A percentile compares a stretch with the other conserved stretches of the same genome.
These are phyloP conservation scores for Idaea aversata DNA, from an alignment of 2,888 invertebrate species.

Conservation along the genomic window DNA sequence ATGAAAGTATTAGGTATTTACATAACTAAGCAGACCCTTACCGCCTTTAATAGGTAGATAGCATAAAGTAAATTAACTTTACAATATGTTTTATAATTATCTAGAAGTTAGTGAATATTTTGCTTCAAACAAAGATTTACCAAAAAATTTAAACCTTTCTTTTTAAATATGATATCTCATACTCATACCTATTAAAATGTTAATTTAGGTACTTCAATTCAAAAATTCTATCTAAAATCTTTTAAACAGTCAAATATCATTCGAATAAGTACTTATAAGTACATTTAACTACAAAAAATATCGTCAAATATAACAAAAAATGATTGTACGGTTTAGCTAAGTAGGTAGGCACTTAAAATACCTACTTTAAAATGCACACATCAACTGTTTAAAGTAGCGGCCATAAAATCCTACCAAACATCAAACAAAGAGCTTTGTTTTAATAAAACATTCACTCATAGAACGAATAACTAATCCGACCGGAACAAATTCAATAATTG, in stretches of 20 bases:
- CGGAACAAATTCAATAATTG: slow-evolving; percentile 5
- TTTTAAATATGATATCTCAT: too few species aligned
- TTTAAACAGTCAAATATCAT: neutral
- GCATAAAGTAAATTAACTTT: too few species aligned
- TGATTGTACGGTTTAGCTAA: slow-evolving; percentile 3
- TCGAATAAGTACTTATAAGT: neutral
- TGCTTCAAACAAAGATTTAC: too few species aligned
- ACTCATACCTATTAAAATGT: too few species aligned
- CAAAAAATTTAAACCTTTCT: too few species aligned
- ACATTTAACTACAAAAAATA: neutral
- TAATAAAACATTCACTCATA: neutral
- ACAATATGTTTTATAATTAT: too few species aligned
- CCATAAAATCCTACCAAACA: neutral
- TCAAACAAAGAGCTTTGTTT: neutral
- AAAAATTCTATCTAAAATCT: neutral
- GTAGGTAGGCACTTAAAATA: slow-evolving; percentile 42
- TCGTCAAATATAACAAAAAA: neutral
- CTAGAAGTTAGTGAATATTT: too few species aligned
- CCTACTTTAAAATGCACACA: slow-evolving; percentile 31
- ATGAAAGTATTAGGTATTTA: too few species aligned
- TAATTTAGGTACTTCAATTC: too few species aligned
- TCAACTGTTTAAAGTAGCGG: neutral
- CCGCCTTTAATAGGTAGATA: too few species aligned
- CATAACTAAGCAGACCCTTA: too few species aligned
- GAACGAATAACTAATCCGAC: slow-evolving; percentile 1